phyloP scores from a whole-genome alignment of 2,888 invertebrate genomes.

The Sinohyriopsis cumingii region DNA sequence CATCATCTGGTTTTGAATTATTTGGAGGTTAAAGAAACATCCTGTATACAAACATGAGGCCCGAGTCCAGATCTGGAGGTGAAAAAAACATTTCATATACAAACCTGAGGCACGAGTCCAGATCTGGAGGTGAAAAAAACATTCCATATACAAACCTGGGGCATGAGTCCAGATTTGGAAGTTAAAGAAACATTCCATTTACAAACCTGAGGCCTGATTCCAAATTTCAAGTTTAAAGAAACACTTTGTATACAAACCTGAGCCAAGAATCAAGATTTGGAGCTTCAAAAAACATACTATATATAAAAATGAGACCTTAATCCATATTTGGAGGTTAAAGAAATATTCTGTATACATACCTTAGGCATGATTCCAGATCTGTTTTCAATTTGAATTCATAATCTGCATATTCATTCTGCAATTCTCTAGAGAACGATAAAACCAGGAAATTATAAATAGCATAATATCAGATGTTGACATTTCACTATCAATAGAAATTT shows the following conservation, averaged over 20 bases:
- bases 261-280: slow-evolving; percentile 41
- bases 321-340: slow-evolving; percentile 36
- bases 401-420: slow-evolving; percentile 56
- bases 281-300: no score
- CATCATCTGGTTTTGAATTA: neutral
- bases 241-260: slow-evolving; percentile 33
- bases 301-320: no score
- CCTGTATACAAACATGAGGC: neutral
- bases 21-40: slow-evolving; percentile 20
- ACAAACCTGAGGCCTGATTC: neutral
- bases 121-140: no score
- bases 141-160: no score
- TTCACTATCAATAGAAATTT: no score
- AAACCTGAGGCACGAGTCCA: slow-evolving; percentile 54
- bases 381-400: slow-evolving; percentile 53
- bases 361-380: slow-evolving; percentile 59
- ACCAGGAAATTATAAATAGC: neutral
- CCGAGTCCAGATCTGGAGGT: no score
- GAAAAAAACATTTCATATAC: neutral
- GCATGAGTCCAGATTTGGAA: slow-evolving; percentile 34
- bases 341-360: slow-evolving; percentile 28
- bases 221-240: no score
- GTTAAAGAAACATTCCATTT: neutral
- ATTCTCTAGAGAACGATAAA: slow-evolving; percentile 35
- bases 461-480: neutral